Base-by-base conservation (phyloP, 2,113 vertebrate species). In the Menidia beryllina region DNA sequence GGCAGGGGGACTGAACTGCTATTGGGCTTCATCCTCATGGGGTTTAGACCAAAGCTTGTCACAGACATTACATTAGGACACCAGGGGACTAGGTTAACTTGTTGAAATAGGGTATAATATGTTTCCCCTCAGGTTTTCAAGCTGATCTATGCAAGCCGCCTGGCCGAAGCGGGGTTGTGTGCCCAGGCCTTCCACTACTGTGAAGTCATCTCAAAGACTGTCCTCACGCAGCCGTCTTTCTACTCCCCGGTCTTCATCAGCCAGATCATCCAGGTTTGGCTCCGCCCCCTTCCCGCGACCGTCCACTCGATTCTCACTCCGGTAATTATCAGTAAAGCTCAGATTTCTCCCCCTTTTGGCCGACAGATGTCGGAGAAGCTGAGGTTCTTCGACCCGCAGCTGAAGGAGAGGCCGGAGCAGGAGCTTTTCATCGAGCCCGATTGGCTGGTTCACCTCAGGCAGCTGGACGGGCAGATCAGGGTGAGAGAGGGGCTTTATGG, bases 111-210 rank as follows among this genome's bases (percentile, higher is more conserved):
- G n/a, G n/a, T n/a, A n/a, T n/a, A n/a, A n/a, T n/a, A n/a, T n/a
- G n/a, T 66, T 14, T 25, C 55, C 52, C 14, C 7, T 0, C 82
- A 99, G 98, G 96, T 99, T 70, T 99, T 96, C 76, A 99, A 97
- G 69, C 96, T 99, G 90, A 95, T 99, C 89, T 99, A 99, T 43
- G 95, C 96, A 14, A 98, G 97, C 78, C 94, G 97, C 7, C 89
- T 99, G 77, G 97, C 97, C 7, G 98, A 99, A 76, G 87, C 94
- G 53, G 98, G 98, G 2, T 94, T 99, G 0, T 93, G 95, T 23
- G 95, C 96, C 1, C 98, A 98, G 80, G 97, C 98, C 60, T 98
- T 98, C 75, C 97, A 98, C 77, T 99, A 99, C 79, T 99, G 97
- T 36, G 98, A 99, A 84, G 96, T 96, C n/a, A 96, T 99, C 39